These are phyloP conservation scores for Eugnorisma glareosa DNA, from an alignment of 2,888 invertebrate genomes.

Conservation along the genomic window DNA sequence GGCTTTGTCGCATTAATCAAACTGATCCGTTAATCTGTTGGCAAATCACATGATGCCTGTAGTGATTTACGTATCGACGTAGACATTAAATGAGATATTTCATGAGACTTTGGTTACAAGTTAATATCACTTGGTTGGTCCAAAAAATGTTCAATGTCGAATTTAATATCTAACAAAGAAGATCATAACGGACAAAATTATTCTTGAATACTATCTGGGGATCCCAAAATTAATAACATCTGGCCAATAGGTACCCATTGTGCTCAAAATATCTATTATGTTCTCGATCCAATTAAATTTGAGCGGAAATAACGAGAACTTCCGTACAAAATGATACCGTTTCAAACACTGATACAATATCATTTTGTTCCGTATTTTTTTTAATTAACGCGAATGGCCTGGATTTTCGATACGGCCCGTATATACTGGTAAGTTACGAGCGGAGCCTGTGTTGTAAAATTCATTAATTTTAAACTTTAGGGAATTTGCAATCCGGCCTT, in stretches of 20 bases:
- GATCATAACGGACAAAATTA: not conserved
- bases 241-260: slow-evolving; percentile 19
- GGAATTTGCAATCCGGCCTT: slow-evolving; percentile 7
- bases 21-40: not conserved
- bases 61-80: not conserved
- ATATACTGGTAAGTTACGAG: not conserved
- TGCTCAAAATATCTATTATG: slow-evolving; percentile 34
- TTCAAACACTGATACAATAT: slow-evolving; percentile 22
- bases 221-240: slow-evolving; percentile 28
- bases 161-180: slow-evolving; percentile 8
- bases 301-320: slow-evolving; percentile 11
- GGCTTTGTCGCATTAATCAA: not conserved
- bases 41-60: not conserved
- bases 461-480: slow-evolving; percentile 27
- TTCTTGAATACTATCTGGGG: slow-evolving; percentile 3
- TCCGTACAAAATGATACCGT: slow-evolving; percentile 12
- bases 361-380: slow-evolving; percentile 16
- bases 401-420: not conserved
- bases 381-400: slow-evolving; percentile 3
- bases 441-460: slow-evolving; percentile 5
- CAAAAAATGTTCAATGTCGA: not conserved
- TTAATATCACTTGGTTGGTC: not conserved
- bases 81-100: not conserved
- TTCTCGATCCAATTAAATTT: slow-evolving; percentile 26
- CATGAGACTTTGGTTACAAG: not conserved